phyloP scores from a whole-genome alignment of 2,888 invertebrate genomes.

The Drosophila monieri region DNA sequence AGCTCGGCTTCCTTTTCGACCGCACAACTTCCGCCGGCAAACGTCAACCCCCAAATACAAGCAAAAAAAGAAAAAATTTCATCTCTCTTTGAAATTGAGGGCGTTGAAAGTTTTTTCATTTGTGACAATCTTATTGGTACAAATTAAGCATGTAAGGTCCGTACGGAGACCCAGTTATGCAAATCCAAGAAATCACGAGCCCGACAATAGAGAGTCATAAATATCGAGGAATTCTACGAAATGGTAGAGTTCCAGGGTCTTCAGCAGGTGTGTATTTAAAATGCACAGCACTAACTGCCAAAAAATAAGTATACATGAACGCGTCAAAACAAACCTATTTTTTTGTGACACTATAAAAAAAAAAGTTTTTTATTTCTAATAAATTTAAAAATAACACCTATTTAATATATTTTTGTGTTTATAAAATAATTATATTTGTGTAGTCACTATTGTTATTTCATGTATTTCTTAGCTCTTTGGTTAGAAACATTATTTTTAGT shows the following conservation, averaged over 20 bases:
- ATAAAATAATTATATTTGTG: neutral
- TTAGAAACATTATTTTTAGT: conserved; percentile 1
- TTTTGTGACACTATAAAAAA: neutral
- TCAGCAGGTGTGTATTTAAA: conserved; percentile 69
- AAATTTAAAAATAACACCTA: neutral
- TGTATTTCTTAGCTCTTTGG: neutral
- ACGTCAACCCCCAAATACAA: conserved; percentile 52
- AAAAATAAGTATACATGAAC: conserved; percentile 36
- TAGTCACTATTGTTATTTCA: too few relatives aligned
- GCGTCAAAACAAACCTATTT: conserved; percentile 3
- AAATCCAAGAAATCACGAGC: conserved; percentile 68
- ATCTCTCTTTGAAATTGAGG: conserved; percentile 30
- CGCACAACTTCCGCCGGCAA: conserved; percentile 59
- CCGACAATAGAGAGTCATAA: conserved; percentile 62
- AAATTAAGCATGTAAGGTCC: conserved; percentile 72
- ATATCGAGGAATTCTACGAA: conserved; percentile 75
- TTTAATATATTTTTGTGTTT: neutral
- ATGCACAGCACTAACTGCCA: conserved; percentile 71
- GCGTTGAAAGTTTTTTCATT: conserved; percentile 61
- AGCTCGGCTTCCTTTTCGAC: conserved; percentile 28
- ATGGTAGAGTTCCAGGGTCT: conserved; percentile 42
- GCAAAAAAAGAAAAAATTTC: conserved; percentile 11
- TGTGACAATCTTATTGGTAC: conserved; percentile 35
- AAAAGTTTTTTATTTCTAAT: neutral
- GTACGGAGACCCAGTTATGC: conserved; percentile 82